A percentile compares a stretch with the other conserved stretches of the same genome.
Conservation (phyloP, 2,797 vertebrate genomes). For the Simalia tracyae region DNA sequence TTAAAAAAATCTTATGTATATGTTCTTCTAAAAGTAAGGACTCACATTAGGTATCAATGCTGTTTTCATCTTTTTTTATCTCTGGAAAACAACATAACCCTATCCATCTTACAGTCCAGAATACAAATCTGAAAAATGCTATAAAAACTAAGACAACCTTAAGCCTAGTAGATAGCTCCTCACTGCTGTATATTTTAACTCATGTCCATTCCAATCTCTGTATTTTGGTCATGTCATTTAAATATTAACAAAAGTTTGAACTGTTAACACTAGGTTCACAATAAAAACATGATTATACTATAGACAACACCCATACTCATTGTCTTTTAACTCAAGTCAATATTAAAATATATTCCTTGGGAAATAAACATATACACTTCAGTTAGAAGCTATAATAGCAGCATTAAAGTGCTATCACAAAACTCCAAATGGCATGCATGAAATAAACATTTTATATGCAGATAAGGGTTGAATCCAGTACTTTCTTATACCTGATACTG, state of each 20-base stretch:
- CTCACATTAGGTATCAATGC: constrained; percentile 44
- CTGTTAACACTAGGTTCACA: constrained; percentile 63
- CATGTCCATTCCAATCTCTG: constrained; percentile 58
- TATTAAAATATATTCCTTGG: constrained; percentile 48
- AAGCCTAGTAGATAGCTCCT: constrained; percentile 67
- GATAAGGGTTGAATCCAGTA: constrained; percentile 14
- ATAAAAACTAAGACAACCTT: constrained; percentile 64
- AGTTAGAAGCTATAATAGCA: constrained; percentile 55
- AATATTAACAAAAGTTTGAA: constrained; percentile 58
- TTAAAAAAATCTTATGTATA: constrained; percentile 3
- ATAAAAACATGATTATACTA: constrained; percentile 52
- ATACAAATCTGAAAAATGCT: constrained; percentile 72
- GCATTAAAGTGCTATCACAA: constrained; percentile 57
- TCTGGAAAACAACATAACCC: constrained; percentile 35
- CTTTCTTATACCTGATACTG: constrained; percentile 18
- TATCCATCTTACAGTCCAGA: constrained; percentile 55
- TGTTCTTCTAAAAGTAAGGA: constrained; percentile 41
- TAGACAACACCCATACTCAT: constrained; percentile 53
- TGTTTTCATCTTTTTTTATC: constrained; percentile 64
- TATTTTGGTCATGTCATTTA: constrained; percentile 53
- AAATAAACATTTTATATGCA: background rate
- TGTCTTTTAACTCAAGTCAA: constrained; percentile 47
- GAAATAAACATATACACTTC: constrained; percentile 46
- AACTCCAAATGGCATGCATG: constrained; percentile 14
- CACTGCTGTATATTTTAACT: constrained; percentile 68